Base-by-base conservation (phyloP, 2,797 vertebrate species). In the Acanthurus lineatus region DNA sequence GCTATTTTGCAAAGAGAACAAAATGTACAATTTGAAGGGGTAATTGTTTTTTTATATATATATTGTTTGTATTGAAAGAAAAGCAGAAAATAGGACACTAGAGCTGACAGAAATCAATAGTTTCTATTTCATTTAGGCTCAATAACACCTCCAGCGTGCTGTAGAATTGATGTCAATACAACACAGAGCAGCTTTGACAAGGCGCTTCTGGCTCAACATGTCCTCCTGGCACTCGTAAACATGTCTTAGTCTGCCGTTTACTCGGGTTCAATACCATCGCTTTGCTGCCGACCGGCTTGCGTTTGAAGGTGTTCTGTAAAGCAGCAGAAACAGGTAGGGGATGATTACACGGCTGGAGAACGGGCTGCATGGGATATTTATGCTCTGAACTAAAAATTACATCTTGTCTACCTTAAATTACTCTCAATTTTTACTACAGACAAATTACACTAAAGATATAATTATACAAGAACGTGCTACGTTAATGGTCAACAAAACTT, bases 81-180 rank as follows among this genome's bases (percentile, higher is more conserved):
- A 9, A 35, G 10, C 7, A 32, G 22, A 53, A 54, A 76, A 68
- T 3, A 49, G 28, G 15, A 25, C 25, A 25, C 25, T 25, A 25
- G 3, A 25, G 25, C 25, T 49, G 49, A 57, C 40, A 25, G 25
- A 51, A 76, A 86, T 82, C 82, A 67, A 78, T 64, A 5, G 1
- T 19, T 66, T 62, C 15, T 69, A 9, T 73, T 19, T 79, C 44
- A 68, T 79, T 79, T 47, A 59, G 35, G 25, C 62, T 76, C 59
- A 47, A 62, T 68, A 69, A 76, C 63, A 45, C 69, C 76, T 81
- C 35, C 53, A 66, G 68, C 5, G 2, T 58, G 22, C 66, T 64
- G 73, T 35, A 47, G 59, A 63, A 77, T 62, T 5, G 7, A 73
- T 78, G 71, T 71, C 0, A 3, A 59, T 67, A 48, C 3, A 8